Percentiles rank a stretch among this genome's conserved stretches.
These are phyloP conservation scores for Molorchus minor DNA, from an alignment of 2,888 invertebrate species.

Conservation along the genomic window DNA sequence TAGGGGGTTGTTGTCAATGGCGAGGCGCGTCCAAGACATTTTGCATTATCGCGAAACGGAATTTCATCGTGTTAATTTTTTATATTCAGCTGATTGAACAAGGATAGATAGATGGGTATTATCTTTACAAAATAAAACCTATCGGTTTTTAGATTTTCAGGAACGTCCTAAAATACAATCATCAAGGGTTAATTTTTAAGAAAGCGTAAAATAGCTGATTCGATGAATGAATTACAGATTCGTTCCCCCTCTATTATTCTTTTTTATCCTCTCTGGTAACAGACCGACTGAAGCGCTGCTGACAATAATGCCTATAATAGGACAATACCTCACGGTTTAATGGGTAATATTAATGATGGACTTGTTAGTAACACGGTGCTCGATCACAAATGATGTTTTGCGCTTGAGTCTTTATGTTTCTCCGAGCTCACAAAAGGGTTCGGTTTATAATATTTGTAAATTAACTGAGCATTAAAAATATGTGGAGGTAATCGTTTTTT, in stretches of 20 bases:
- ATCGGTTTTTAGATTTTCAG: slow-evolving; percentile 8
- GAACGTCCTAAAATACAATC: neutral
- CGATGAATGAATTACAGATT: slow-evolving; percentile 38
- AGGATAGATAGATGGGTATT: no score
- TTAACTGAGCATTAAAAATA: slow-evolving; percentile 13
- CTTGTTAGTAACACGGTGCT: slow-evolving; percentile 36
- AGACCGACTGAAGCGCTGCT: slow-evolving; percentile 18
- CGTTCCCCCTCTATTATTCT: slow-evolving; percentile 35
- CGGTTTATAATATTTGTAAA: slow-evolving; percentile 17
- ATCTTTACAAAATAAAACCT: no score
- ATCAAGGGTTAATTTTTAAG: slow-evolving; percentile 23
- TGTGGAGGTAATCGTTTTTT: slow-evolving; percentile 10
- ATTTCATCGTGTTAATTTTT: no score
- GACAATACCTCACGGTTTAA: slow-evolving; percentile 41
- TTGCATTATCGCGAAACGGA: no score
- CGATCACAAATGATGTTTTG: slow-evolving; percentile 36
- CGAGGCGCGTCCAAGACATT: no score
- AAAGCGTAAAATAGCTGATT: slow-evolving; percentile 40
- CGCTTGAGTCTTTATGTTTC: slow-evolving; percentile 12
- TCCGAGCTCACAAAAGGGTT: slow-evolving; percentile 11
- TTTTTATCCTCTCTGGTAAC: slow-evolving; percentile 20
- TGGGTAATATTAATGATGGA: slow-evolving; percentile 39
- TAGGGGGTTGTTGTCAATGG: no score
- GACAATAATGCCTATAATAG: slow-evolving; percentile 35
- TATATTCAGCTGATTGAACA: no score